A percentile compares a stretch with the other conserved stretches of the same genome.
phyloP scores from a whole-genome alignment of 2,113 vertebrate species.

The Lampris incognitus region DNA sequence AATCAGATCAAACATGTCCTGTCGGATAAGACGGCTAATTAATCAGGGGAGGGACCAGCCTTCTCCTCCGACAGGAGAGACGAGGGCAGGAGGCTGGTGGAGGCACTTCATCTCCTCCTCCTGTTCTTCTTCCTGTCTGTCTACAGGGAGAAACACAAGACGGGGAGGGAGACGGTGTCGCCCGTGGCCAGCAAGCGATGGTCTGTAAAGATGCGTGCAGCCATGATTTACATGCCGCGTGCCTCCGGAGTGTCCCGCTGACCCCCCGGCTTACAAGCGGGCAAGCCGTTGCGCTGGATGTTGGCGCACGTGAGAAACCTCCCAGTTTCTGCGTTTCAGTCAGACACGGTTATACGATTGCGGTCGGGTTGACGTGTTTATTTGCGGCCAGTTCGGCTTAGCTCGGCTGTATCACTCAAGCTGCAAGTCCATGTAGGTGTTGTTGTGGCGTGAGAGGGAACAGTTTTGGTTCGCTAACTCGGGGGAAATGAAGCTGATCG shows the following conservation, averaged over 20 bases:
- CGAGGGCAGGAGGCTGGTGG: conserved; percentile 46
- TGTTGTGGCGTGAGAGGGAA: too few species aligned
- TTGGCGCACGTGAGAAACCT: conserved; percentile 22
- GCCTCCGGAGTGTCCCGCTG: conserved; percentile 43
- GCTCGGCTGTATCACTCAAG: too few species aligned
- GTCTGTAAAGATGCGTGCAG: conserved; percentile 42
- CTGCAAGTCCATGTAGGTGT: too few species aligned
- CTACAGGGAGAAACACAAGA: conserved; percentile 52
- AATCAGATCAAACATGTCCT: conserved; percentile 77
- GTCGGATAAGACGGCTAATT: conserved; percentile 77
- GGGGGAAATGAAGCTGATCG: too few species aligned
- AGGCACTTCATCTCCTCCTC: conserved; percentile 61
- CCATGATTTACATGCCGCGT: conserved; percentile 42
- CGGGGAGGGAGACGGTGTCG: conserved; percentile 31
- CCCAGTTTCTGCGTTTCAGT: not conserved
- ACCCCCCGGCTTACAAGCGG: conserved; percentile 42
- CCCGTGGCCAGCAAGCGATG: conserved; percentile 38
- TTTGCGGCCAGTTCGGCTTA: conserved; percentile 14
- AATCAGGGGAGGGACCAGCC: conserved; percentile 65
- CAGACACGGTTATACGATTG: not conserved
- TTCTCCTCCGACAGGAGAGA: conserved; percentile 64
- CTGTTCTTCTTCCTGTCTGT: conserved; percentile 57
- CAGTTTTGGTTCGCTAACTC: too few species aligned
- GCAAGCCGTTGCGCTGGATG: conserved; percentile 29
- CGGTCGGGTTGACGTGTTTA: not conserved